These are phyloP conservation scores for Callithrix jacchus DNA, from an alignment of 2,113 vertebrate species.

Conservation along the genomic window DNA sequence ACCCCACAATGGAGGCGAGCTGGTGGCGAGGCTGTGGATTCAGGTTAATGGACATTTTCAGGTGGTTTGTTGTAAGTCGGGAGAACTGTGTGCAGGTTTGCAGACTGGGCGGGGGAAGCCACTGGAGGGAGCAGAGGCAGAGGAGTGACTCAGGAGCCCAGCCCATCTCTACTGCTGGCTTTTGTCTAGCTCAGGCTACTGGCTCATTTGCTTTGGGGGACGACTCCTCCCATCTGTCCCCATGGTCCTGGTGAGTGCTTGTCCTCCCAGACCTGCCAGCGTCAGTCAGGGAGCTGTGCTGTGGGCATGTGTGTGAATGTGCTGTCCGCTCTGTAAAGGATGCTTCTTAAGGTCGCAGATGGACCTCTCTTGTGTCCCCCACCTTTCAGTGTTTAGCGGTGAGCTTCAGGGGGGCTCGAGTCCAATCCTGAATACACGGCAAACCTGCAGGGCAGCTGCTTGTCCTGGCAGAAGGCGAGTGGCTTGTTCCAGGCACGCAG, in stretches of 20 bases:
- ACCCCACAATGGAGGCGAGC: background rate
- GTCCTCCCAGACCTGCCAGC: background rate
- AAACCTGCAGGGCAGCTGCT: background rate
- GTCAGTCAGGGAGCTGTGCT: background rate
- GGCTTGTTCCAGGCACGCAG: no score
- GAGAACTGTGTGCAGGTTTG: background rate
- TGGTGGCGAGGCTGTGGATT: background rate
- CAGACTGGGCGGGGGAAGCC: background rate
- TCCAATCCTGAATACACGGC: background rate
- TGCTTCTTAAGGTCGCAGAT: background rate
- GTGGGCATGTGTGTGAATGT: background rate
- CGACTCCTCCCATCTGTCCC: background rate
- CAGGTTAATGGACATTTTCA: background rate
- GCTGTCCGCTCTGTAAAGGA: background rate
- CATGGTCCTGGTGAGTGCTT: background rate
- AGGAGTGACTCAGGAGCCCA: background rate
- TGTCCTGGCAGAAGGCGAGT: background rate
- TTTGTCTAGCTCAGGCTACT: background rate
- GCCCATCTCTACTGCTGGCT: background rate
- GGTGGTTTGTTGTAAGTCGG: background rate
- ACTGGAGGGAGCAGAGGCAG: background rate
- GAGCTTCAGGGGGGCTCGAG: background rate
- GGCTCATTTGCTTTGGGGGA: background rate
- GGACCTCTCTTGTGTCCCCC: rapidly evolving
- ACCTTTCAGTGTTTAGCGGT: rapidly evolving